Evolutionary conservation across 2,888 invertebrate genomes (phyloP).

Genomic region (Tenthredo scrophulariae): DNA sequence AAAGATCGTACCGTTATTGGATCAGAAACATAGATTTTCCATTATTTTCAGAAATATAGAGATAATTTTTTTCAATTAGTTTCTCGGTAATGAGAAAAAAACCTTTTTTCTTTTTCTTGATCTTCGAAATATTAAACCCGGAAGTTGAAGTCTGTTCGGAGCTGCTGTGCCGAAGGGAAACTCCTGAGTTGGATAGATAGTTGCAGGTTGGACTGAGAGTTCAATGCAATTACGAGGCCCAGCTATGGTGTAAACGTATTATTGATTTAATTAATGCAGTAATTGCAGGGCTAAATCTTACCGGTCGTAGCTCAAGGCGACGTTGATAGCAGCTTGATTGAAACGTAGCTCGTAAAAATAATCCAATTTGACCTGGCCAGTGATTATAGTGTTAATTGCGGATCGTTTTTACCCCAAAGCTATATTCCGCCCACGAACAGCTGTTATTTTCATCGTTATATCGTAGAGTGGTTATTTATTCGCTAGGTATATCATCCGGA

Average conservation of each 20-base stretch:
- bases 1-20: no score
- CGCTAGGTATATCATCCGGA: neutral
- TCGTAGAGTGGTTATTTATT: conserved; percentile 11
- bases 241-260: conserved; percentile 49
- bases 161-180: neutral
- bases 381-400: conserved; percentile 76
- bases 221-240: conserved; percentile 40
- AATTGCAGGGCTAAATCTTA: conserved; percentile 76
- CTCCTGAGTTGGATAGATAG: neutral
- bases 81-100: neutral
- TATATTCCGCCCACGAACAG: conserved; percentile 42
- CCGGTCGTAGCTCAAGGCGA: conserved; percentile 75
- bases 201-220: conserved; percentile 5
- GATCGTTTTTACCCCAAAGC: conserved; percentile 69
- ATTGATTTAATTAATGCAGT: conserved; percentile 75
- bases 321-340: conserved; percentile 75
- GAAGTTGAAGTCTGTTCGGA: neutral
- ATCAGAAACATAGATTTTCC: neutral
- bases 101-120: neutral
- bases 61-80: neutral
- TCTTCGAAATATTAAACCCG: neutral
- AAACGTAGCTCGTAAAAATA: conserved; percentile 76
- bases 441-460: conserved; percentile 28
- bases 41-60: neutral
- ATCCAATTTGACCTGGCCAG: conserved; percentile 73